phyloP scores from a whole-genome alignment of 2,888 invertebrate species.

The Trilocha varians region DNA sequence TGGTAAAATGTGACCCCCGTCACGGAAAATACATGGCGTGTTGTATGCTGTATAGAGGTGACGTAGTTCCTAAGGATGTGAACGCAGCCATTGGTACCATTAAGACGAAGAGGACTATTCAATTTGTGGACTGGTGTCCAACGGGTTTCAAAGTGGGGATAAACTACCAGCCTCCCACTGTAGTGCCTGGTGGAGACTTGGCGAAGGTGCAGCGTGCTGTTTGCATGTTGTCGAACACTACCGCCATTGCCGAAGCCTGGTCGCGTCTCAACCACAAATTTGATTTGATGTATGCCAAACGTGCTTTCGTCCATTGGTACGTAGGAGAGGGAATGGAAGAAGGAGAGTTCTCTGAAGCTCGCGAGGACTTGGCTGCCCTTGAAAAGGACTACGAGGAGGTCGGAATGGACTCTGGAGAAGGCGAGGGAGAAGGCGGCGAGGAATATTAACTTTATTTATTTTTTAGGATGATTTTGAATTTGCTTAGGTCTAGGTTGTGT shows the following conservation, averaged over 20 bases:
- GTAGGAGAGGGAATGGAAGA: constrained; percentile 90
- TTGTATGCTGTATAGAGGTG: constrained; percentile 94
- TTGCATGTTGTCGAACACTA: constrained; percentile 98
- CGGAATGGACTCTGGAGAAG: constrained; percentile 87
- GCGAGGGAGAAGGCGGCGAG: constrained; percentile 85
- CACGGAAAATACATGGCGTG: constrained; percentile 96
- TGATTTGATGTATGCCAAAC: constrained; percentile 96
- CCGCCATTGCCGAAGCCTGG: constrained; percentile 98
- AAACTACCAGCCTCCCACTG: constrained; percentile 90
- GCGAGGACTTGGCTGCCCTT: constrained; percentile 75
- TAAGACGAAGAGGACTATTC: constrained; percentile 93
- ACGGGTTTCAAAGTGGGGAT: constrained; percentile 86
- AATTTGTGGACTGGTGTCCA: constrained; percentile 95
- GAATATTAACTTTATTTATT: constrained; percentile 75
- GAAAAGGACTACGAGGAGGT: constrained; percentile 92
- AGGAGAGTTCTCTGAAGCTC: constrained; percentile 89
- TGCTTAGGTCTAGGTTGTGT: constrained; percentile 25
- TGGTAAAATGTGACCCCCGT: constrained; percentile 94
- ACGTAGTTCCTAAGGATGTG: constrained; percentile 95
- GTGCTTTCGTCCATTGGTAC: constrained; percentile 97
- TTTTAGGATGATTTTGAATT: constrained; percentile 30
- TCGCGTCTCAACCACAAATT: constrained; percentile 96
- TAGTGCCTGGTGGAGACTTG: constrained; percentile 92
- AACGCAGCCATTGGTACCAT: constrained; percentile 95
- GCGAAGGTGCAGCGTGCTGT: constrained; percentile 96